phyloP scores from a whole-genome alignment of 1,140 invertebrate genomes.

The Drosophila lacteicornis region DNA sequence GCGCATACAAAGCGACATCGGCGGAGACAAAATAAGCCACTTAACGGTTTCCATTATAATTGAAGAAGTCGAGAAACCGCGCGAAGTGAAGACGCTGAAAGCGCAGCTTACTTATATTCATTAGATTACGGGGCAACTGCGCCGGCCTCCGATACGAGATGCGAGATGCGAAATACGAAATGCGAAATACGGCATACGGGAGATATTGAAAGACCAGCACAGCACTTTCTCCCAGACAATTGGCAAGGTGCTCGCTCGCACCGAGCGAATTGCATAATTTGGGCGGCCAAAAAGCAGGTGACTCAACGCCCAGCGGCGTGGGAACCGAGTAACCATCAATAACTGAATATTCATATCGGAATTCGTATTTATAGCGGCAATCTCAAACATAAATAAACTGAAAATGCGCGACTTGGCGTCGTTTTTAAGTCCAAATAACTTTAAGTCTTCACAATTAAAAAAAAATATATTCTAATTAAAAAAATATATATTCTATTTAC shows the following conservation, averaged over 20 bases:
- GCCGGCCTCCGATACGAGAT: constrained; percentile 41
- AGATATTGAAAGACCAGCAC: constrained; percentile 70
- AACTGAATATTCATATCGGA: constrained; percentile 45
- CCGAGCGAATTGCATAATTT: constrained; percentile 67
- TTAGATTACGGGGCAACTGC: constrained; percentile 71
- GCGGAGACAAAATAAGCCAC: constrained; percentile 74
- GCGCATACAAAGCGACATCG: constrained; percentile 61
- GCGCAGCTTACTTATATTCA: constrained; percentile 48
- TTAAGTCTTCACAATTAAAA: background rate
- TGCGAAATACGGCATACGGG: constrained; percentile 66
- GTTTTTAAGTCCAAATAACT: background rate
- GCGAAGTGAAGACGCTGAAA: constrained; percentile 45
- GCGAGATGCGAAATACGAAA: constrained; percentile 44
- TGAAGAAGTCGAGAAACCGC: constrained; percentile 56
- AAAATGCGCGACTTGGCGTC: too few species aligned
- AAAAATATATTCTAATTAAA: too few species aligned
- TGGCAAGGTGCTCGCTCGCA: constrained; percentile 53
- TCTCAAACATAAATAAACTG: background rate
- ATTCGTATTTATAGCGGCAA: constrained; percentile 7
- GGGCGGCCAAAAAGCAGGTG: constrained; percentile 38
- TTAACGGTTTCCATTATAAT: constrained; percentile 81
- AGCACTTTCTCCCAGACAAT: constrained; percentile 78
- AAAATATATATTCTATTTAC: too few species aligned
- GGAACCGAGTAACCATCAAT: constrained; percentile 44
- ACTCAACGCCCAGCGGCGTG: constrained; percentile 49